Conservation (phyloP, 2,888 invertebrate species). For the Monochamus alternatus region DNA sequence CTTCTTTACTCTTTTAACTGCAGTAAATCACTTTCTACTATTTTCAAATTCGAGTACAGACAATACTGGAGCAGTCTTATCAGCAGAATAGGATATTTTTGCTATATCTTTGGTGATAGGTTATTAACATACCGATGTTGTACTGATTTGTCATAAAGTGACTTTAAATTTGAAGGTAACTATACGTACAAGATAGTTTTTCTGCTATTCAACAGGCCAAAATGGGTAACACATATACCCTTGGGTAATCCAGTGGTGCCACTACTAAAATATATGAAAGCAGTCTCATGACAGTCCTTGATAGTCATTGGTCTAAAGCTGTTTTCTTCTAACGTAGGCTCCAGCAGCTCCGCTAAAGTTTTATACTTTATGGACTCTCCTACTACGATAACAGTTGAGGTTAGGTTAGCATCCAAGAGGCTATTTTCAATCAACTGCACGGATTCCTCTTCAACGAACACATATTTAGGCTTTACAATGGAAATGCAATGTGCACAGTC, state of each 20-base stretch:
- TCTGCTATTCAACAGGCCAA: slow-evolving; percentile 43
- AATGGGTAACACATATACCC: slow-evolving; percentile 60
- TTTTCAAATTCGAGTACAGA: too few relatives aligned
- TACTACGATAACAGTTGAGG: slow-evolving; percentile 55
- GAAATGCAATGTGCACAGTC: slow-evolving; percentile 56
- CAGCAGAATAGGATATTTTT: too few relatives aligned
- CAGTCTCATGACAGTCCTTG: slow-evolving; percentile 52
- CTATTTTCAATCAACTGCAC: slow-evolving; percentile 50
- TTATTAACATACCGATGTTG: too few relatives aligned
- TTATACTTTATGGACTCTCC: slow-evolving; percentile 51
- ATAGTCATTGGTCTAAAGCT: slow-evolving; percentile 52
- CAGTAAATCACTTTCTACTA: too few relatives aligned
- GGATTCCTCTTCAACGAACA: slow-evolving; percentile 57
- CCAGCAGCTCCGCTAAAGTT: slow-evolving; percentile 41
- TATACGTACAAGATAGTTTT: slow-evolving; percentile 38
- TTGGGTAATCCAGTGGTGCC: slow-evolving; percentile 65
- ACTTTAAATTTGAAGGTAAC: not conserved
- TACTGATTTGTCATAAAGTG: too few relatives aligned
- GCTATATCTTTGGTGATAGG: too few relatives aligned
- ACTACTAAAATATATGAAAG: slow-evolving; percentile 64
- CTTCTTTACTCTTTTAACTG: too few relatives aligned
- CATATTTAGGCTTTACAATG: slow-evolving; percentile 56
- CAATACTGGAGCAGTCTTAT: too few relatives aligned
- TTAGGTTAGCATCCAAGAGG: slow-evolving; percentile 43
- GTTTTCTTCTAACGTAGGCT: slow-evolving; percentile 41